Evolutionary conservation across 2,113 vertebrate species (phyloP).

Genomic region (Rhinoderma darwinii): DNA sequence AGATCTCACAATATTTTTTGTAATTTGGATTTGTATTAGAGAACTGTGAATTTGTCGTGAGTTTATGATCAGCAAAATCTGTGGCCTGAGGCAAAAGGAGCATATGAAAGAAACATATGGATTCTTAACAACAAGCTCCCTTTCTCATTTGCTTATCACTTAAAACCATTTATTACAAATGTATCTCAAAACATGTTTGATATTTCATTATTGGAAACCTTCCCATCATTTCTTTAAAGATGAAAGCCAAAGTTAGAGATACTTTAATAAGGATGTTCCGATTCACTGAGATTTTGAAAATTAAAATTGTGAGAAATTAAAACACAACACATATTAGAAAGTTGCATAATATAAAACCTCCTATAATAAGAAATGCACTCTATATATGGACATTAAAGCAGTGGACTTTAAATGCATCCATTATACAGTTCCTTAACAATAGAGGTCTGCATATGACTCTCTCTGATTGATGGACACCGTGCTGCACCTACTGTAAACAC

Average conservation of each 20-base stretch:
- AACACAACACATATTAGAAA: background rate
- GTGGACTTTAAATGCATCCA: too few relatives aligned
- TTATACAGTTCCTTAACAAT: too few relatives aligned
- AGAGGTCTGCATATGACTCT: too few relatives aligned
- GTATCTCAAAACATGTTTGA: background rate
- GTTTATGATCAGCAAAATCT: slow-evolving; percentile 5
- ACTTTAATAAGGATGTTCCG: background rate
- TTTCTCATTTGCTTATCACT: background rate
- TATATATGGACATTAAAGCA: too few relatives aligned
- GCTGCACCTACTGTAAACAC: too few relatives aligned
- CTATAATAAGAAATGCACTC: too few relatives aligned
- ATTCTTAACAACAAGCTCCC: background rate
- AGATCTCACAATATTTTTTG: background rate
- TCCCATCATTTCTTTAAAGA: background rate
- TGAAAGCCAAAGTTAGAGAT: background rate
- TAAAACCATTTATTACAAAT: slow-evolving; percentile 4
- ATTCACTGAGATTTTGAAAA: background rate
- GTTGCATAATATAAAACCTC: too few relatives aligned
- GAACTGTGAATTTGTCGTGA: background rate
- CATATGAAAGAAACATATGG: slow-evolving; percentile 15
- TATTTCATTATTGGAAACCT: background rate
- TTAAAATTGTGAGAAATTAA: background rate
- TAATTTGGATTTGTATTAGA: background rate
- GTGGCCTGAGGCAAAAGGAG: background rate
- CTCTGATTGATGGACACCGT: too few relatives aligned